Percentiles rank a stretch among this genome's conserved stretches.
phyloP scores from a whole-genome alignment of 1,140 invertebrate genomes.

The Bathynomus jamesi region DNA sequence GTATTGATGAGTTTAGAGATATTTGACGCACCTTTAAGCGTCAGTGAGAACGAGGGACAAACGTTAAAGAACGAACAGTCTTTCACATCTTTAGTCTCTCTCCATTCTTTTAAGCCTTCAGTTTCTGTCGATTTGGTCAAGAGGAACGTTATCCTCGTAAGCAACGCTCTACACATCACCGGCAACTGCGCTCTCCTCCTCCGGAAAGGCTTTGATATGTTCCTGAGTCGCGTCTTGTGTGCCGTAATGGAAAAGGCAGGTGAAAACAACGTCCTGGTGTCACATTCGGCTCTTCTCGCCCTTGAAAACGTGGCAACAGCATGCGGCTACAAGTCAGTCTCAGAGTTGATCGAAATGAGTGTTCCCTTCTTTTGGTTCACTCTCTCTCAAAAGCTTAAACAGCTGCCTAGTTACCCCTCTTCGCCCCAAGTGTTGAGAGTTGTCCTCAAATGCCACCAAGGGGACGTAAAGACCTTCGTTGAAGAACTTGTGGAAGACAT shows the following conservation, averaged over 20 bases:
- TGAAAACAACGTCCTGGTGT: background rate
- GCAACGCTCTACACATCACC: background rate
- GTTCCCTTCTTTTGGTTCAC: background rate
- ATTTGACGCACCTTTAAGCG: too few relatives aligned
- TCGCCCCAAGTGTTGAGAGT: background rate
- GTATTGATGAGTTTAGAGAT: too few relatives aligned
- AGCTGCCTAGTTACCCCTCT: background rate
- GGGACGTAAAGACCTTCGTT: background rate
- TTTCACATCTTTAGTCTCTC: too few relatives aligned
- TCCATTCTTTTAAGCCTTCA: background rate
- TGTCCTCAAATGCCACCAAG: background rate
- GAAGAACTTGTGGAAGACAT: background rate
- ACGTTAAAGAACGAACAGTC: too few relatives aligned
- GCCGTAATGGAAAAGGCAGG: background rate
- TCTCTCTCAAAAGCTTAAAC: background rate
- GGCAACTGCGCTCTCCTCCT: background rate
- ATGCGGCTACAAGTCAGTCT: background rate
- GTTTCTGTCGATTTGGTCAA: background rate
- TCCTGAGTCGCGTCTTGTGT: background rate
- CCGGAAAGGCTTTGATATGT: background rate
- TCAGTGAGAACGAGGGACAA: too few relatives aligned
- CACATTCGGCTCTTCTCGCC: background rate
- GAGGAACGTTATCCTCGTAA: background rate
- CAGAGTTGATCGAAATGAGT: background rate
- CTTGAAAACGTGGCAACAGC: background rate